A percentile compares a stretch with the other conserved stretches of the same genome.
Conservation (phyloP, 2,888 invertebrate species). For the Pyrgus malvae region DNA sequence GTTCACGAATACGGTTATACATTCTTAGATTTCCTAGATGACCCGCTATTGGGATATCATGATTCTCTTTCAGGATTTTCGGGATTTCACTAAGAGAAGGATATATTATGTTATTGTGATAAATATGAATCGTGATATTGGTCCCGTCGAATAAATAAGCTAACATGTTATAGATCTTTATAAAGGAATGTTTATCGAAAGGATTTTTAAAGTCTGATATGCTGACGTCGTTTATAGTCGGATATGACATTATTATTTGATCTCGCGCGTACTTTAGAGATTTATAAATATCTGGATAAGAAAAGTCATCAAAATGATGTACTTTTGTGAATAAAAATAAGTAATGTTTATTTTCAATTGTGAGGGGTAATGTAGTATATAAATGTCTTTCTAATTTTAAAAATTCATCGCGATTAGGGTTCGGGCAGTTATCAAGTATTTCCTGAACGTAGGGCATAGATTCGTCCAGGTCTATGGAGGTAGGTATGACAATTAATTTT, state of each 20-base stretch:
- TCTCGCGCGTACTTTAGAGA: constrained; percentile 1
- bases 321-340: constrained; percentile 26
- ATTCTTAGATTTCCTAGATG: background rate
- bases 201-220: constrained; percentile 26
- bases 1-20: constrained; percentile 27
- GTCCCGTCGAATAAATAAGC: constrained; percentile 2
- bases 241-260: constrained; percentile 1
- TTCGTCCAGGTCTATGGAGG: constrained; percentile 24
- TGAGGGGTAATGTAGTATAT: constrained; percentile 12
- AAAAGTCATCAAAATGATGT: constrained; percentile 18
- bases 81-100: background rate
- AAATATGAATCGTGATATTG: constrained; percentile 1
- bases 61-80: constrained; percentile 17
- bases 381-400: constrained; percentile 20
- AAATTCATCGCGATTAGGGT: constrained; percentile 5
- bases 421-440: constrained; percentile 10
- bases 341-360: constrained; percentile 9
- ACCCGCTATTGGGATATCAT: constrained; percentile 31
- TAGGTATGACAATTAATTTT: constrained; percentile 22
- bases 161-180: constrained; percentile 23
- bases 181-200: constrained; percentile 26
- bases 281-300: background rate
- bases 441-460: constrained; percentile 24
- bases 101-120: constrained; percentile 5
- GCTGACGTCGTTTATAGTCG: background rate